phyloP scores from a whole-genome alignment of 2,113 vertebrate species.

The Cnemophilus loriae region DNA sequence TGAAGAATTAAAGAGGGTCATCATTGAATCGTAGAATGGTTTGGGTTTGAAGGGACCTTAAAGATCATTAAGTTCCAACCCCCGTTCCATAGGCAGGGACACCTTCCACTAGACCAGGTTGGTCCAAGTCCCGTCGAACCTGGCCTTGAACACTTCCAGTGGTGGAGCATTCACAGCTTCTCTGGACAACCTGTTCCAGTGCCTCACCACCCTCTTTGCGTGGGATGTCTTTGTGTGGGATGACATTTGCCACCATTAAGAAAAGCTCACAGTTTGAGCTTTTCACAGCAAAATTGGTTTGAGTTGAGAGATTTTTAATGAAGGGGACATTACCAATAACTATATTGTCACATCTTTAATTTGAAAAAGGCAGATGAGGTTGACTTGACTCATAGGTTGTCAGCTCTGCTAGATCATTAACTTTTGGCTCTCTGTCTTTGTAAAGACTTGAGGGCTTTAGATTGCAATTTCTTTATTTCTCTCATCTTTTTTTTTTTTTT shows the following conservation, averaged over 20 bases:
- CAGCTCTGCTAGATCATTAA: neutral
- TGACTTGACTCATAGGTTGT: neutral
- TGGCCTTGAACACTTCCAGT: neutral
- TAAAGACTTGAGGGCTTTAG: neutral
- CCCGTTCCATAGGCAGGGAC: neutral
- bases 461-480: neutral
- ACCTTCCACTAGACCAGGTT: neutral
- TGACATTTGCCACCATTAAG: neutral
- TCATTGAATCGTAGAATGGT: neutral
- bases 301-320: neutral
- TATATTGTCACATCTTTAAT: neutral
- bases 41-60: neutral
- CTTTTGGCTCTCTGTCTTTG: neutral
- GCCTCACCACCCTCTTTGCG: neutral
- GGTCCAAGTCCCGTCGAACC: neutral
- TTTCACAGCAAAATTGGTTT: neutral
- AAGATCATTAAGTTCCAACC: neutral
- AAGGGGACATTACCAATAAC: neutral
- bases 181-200: neutral
- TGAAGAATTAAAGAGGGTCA: neutral
- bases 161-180: neutral
- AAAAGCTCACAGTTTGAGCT: neutral
- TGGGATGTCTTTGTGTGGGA: neutral
- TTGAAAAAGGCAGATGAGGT: neutral
- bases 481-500: accelerated